phyloP scores from a whole-genome alignment of 2,797 vertebrate species.

The Buceros bicornis region DNA sequence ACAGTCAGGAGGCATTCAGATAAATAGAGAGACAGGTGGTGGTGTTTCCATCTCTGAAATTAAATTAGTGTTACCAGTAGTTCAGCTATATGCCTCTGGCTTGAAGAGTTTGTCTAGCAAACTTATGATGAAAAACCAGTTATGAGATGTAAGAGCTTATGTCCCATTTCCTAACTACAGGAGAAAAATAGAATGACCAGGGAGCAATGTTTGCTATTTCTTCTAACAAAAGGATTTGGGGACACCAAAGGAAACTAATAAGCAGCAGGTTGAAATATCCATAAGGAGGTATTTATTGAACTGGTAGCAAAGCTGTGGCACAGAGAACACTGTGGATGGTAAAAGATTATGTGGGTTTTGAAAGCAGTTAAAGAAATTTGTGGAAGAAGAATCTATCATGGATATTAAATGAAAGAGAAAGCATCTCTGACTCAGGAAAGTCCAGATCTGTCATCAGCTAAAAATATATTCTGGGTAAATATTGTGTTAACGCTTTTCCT shows the following conservation, averaged over 20 bases:
- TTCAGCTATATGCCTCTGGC: not conserved
- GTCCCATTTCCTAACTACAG: not conserved
- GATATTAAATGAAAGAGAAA: not conserved
- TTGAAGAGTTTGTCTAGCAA: not conserved
- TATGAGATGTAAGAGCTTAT: not conserved
- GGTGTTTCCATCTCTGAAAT: not conserved
- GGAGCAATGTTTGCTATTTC: not conserved
- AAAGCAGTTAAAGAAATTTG: not conserved
- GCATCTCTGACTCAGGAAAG: not conserved
- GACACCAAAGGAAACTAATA: not conserved
- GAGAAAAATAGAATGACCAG: not conserved
- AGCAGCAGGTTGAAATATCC: not conserved
- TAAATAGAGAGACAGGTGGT: not conserved
- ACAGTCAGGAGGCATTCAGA: not conserved
- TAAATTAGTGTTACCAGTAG: not conserved
- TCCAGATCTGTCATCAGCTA: not conserved
- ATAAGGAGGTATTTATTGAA: not conserved
- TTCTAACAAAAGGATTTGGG: not conserved
- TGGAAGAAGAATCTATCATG: not conserved
- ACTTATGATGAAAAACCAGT: not conserved
- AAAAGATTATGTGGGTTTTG: not conserved
- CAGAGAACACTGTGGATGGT: not conserved
- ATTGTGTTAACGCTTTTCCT: not conserved
- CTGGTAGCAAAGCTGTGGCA: not conserved
- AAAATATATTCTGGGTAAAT: not conserved